Percentiles rank a stretch among this genome's conserved stretches.
These are phyloP conservation scores for Willisornis vidua DNA, from an alignment of 2,113 vertebrate species.

Conservation along the genomic window DNA sequence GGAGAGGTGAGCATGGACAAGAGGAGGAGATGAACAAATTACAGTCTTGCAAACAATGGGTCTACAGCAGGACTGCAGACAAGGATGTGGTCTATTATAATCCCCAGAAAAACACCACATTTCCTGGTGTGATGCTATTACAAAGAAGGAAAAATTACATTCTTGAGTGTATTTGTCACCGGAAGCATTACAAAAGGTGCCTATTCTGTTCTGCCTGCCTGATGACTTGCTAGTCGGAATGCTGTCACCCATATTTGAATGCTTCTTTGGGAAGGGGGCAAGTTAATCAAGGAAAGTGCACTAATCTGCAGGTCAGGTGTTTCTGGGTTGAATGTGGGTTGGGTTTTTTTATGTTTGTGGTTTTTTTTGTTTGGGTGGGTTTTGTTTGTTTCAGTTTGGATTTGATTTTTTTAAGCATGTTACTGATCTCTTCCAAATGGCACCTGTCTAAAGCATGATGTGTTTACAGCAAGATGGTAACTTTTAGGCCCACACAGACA, in stretches of 20 bases:
- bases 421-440: neutral
- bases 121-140: conserved; percentile 35
- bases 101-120: neutral
- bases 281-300: neutral
- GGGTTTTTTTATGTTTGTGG: fast-evolving
- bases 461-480: neutral
- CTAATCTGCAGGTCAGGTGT: neutral
- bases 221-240: neutral
- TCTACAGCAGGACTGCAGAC: neutral
- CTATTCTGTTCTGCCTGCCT: conserved; percentile 1
- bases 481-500: neutral
- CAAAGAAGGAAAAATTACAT: conserved; percentile 19
- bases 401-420: neutral
- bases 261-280: neutral
- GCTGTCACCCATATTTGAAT: neutral
- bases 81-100: conserved; percentile 37
- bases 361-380: neutral
- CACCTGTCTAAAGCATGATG: neutral
- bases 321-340: neutral
- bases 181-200: conserved; percentile 11
- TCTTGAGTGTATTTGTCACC: conserved; percentile 38
- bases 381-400: neutral
- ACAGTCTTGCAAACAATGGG: conserved; percentile 24
- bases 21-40: conserved; percentile 6
- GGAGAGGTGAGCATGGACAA: neutral